Percentiles rank a stretch among this genome's conserved stretches.
Conservation (phyloP, 2,888 invertebrate genomes). For the Lithophane semibrunnea region DNA sequence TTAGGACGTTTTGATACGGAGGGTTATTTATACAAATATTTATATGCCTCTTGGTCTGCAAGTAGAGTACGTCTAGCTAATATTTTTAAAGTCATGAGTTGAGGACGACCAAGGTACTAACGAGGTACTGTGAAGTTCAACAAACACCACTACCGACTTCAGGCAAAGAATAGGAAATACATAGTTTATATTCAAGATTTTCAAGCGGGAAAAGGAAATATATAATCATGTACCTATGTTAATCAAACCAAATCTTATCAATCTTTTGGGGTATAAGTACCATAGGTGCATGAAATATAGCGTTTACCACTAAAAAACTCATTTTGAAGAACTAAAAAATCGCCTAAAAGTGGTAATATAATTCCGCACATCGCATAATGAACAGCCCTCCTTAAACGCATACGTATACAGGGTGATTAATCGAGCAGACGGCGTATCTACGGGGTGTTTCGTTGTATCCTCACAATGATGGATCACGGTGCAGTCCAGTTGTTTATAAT, state of each 20-base stretch:
- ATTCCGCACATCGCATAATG: constrained; percentile 48
- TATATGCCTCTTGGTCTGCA: background rate
- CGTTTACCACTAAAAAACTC: no score
- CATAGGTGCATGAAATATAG: no score
- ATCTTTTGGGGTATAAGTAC: background rate
- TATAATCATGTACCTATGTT: background rate
- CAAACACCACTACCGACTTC: background rate
- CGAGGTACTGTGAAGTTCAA: background rate
- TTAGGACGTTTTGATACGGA: no score
- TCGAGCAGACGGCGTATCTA: constrained; percentile 83
- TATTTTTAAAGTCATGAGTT: background rate
- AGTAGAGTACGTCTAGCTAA: background rate
- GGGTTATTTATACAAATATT: background rate
- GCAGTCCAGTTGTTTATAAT: constrained; percentile 69
- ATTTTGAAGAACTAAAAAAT: background rate
- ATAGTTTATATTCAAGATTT: background rate
- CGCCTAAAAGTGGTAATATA: background rate
- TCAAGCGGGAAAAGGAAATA: no score
- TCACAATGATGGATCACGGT: constrained; percentile 83
- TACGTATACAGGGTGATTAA: constrained; percentile 82
- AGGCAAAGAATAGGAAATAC: background rate
- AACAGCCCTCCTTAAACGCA: constrained; percentile 70
- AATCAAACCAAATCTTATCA: background rate
- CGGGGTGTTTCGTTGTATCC: constrained; percentile 82
- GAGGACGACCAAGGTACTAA: background rate